phyloP scores from a whole-genome alignment of 2,797 vertebrate species.

The Neomorphus geoffroyi region DNA sequence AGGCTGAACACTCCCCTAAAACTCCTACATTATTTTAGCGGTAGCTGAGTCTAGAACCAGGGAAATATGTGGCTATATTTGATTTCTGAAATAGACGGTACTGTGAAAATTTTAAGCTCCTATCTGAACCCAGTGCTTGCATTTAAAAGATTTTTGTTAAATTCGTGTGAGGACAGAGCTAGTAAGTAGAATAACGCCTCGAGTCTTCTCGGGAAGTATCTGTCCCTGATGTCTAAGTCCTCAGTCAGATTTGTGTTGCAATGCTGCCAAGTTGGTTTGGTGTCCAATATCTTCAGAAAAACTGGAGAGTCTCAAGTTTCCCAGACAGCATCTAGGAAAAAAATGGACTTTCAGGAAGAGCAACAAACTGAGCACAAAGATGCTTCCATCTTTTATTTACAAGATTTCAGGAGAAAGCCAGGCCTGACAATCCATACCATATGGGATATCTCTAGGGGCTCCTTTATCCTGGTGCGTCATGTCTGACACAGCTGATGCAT shows the following conservation, averaged over 20 bases:
- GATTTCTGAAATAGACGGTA: background rate
- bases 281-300: background rate
- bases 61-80: background rate
- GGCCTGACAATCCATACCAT: background rate
- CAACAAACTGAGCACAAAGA: background rate
- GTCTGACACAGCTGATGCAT: background rate
- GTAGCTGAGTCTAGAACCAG: background rate
- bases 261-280: background rate
- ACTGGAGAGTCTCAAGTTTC: rapidly evolving
- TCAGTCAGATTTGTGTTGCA: background rate
- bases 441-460: background rate
- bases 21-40: background rate
- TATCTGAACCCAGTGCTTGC: background rate
- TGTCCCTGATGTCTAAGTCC: background rate
- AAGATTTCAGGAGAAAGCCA: background rate
- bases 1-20: background rate
- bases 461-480: background rate
- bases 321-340: background rate
- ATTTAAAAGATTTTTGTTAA: background rate
- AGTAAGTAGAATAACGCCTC: background rate
- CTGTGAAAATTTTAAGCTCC: background rate
- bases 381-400: background rate
- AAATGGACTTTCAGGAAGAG: background rate
- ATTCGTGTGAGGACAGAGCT: background rate
- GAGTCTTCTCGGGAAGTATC: background rate